Base-by-base conservation (phyloP, 1,140 invertebrate genomes). In the Idris sp. region DNA sequence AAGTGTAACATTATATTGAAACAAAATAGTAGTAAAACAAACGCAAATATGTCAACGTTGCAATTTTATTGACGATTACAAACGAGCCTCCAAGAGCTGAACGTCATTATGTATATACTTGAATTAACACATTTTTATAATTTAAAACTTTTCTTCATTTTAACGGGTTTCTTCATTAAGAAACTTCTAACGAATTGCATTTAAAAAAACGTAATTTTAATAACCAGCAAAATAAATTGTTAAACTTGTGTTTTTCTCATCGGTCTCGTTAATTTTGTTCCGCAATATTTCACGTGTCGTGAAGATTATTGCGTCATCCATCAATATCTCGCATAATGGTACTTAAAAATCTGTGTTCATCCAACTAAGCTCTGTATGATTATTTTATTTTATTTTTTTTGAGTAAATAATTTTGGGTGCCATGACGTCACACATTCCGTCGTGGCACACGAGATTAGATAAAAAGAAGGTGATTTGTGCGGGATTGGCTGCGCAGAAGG, bases 221-320 rank as follows among this genome's bases (percentile, higher is more conserved):
- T 36, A 31, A 6, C 28, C 2, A 5, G 33, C 6, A 14, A 36
- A n/a, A 14, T 36, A 10, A 36, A 36, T 10, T 36, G 8, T 25
- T 8, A 14, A n/a, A n/a, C n/a, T n/a, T n/a, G n/a, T n/a, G n/a
- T n/a, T n/a, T n/a, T n/a, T n/a, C n/a, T 36, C 13, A 36, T 36
- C 13, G 10, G n/a, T 14, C 36, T 22, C 9, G 18, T 31, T n/a
- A 31, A 25, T 25, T 25, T 4, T 25, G 8, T 25, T n/a, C n/a
- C 22, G 8, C 28, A 43, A 28, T 2, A 28, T 28, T 43, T 43
- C 40, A 43, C 15, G 22, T 43, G 22, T 2, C 22, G 22, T 7
- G 22, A 43, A 11, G 10, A 25, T 43, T 28, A 15, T 43, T 43
- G 40, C 40, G 15, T 43, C 40, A 43, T 43, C 40, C 33, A 10